A percentile compares a stretch with the other conserved stretches of the same genome.
Conservation (phyloP, 2,113 vertebrate species). For the Ictalurus punctatus region DNA sequence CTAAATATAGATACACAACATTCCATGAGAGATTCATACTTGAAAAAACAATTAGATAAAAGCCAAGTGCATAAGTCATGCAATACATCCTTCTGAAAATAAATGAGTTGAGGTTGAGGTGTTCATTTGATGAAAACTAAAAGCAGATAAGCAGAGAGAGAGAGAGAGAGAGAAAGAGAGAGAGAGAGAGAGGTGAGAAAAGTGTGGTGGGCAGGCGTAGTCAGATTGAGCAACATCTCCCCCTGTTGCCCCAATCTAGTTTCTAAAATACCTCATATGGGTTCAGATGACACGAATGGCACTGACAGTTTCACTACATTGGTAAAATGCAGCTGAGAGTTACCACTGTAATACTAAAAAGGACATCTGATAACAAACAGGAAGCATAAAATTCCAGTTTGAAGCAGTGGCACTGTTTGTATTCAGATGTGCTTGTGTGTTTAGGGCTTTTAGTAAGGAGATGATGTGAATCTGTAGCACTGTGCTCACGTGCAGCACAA, state of each 20-base stretch:
- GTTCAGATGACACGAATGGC: not conserved
- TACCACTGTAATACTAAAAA: not conserved
- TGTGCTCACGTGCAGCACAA: slow-evolving; percentile 67
- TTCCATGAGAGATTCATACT: not conserved
- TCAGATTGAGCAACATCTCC: slow-evolving; percentile 22
- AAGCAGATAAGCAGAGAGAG: not conserved
- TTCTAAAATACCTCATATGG: not conserved
- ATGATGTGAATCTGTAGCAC: slow-evolving; percentile 55
- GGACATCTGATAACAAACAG: not conserved
- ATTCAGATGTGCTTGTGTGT: not conserved
- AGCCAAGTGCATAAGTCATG: no score
- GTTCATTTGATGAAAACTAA: not conserved
- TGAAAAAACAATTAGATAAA: not conserved
- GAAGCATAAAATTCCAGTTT: not conserved
- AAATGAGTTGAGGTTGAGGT: not conserved
- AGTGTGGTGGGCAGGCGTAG: not conserved
- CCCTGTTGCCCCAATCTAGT: not conserved
- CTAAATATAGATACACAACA: not conserved
- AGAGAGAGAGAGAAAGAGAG: not conserved
- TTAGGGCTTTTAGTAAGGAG: slow-evolving; percentile 56
- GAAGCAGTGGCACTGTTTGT: not conserved
- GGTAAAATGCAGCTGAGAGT: not conserved
- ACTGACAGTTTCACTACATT: not conserved
- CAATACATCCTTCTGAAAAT: not conserved
- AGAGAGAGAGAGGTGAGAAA: not conserved